Evolutionary conservation across 2,888 invertebrate genomes (phyloP), one percentile per base, ranked within the genome.

Genomic region (Dicycla oo): DNA sequence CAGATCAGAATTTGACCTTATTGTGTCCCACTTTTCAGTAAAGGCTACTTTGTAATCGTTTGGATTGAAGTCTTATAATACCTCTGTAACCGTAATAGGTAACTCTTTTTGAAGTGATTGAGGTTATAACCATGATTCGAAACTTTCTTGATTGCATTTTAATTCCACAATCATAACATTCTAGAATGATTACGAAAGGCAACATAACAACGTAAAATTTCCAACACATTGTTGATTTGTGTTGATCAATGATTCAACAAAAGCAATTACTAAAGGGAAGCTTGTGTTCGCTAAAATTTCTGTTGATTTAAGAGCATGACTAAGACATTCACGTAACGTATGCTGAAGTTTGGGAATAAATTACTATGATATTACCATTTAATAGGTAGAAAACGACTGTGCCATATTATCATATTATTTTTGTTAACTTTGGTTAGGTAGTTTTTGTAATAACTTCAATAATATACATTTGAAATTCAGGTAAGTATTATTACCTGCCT

Each of bases 91-190:
- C 45, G 34, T n/a, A 61, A 30, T 57, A n/a, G n/a, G n/a, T n/a
- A n/a, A n/a, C n/a, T 80, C 11, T 56, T 57, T 34, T 51, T 13
- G 43, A 57, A 80, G 63, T 73, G 45, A 80, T 73, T 80, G 26
- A 53, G 62, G 80, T 58, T 49, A 64, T 40, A 45, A 40, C 26
- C n/a, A 38, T 43, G 20, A 54, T 47, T 49, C 18, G 30, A 54
- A 49, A 38, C 43, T 71, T 57, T 85, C 75, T 83, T 81, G 74
- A 81, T 83, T 72, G 76, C 78, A 78, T 43, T 84, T 78, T 82
- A 82, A 87, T 81, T 79, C 75, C 64, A 77, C 78, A 80, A 81
- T 78, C 76, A 74, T 65, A 79, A 67, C 67, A 71, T 73, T 80
- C 73, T 71, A 76, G 47, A 40, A 63, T 51, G 60, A 77, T 82